Base-by-base conservation (phyloP, 2,797 vertebrate genomes). In the Phalanger gymnotis region DNA sequence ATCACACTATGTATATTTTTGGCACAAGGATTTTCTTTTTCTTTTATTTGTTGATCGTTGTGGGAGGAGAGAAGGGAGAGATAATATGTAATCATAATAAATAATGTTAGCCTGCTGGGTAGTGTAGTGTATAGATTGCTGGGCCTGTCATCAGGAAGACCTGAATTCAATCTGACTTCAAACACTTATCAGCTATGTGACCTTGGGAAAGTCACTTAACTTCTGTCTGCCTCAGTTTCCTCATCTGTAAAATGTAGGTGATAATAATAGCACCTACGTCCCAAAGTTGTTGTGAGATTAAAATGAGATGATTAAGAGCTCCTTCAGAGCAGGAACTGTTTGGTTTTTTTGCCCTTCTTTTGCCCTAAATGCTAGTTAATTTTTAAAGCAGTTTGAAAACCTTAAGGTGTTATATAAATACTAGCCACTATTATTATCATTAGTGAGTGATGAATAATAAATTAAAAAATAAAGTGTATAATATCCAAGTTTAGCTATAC, bases 401-500 rank as follows among this genome's bases (percentile, higher is more conserved):
- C 1, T 51, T 81, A 25, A 81, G 25, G 7, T 81, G 19, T 25
- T n/a, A 40, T n/a, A 28, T n/a, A 73, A n/a, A 73, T 73, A 5
- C 61, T 73, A 40, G 34, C 9, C 22, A 87, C 19, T 22, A 73
- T 47, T 81, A 25, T 47, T 73, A 40, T n/a, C 34, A 73, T 22
- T 47, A 81, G 40, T 47, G 40, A 47, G 11, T 27, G 51, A 47
- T 51, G 9, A 87, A 87, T 87, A 73, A 55, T 91, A 58, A 57
- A 53, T 53, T 55, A 11, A 94, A 54, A 52, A 58, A 54, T 2
- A 4, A 31, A 94, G 55, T 34, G 27, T 3, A 30, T 91, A 92
- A 22, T 90, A 94, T 92, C 89, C 92, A n/a, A 61, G 34, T 92
- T 93, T 95, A 91, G 28, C 53, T 57, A 58, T 1, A 61, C 53